A percentile compares a stretch with the other conserved stretches of the same genome.
These are phyloP conservation scores for Hemicrepidius hirtus DNA, from an alignment of 2,888 invertebrate species.

Conservation along the genomic window DNA sequence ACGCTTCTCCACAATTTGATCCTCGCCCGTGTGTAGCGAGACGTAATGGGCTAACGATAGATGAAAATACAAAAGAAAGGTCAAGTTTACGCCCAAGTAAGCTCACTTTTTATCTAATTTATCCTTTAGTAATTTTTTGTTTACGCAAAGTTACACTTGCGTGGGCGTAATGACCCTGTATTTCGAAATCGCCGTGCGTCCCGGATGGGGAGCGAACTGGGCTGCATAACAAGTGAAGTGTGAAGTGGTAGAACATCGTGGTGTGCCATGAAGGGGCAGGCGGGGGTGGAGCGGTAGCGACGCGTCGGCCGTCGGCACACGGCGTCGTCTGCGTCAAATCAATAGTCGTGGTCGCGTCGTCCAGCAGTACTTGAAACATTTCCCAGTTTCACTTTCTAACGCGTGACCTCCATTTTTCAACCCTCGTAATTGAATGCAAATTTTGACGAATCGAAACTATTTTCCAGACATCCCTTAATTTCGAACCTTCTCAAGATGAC, in stretches of 20 bases:
- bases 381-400: constrained; percentile 45
- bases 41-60: constrained; percentile 30
- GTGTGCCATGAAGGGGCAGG: constrained; percentile 48
- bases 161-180: constrained; percentile 38
- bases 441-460: constrained; percentile 2
- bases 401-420: constrained; percentile 37
- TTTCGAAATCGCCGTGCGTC: constrained; percentile 35
- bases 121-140: constrained; percentile 45
- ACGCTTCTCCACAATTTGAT: constrained; percentile 31
- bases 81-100: constrained; percentile 51
- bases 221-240: constrained; percentile 52
- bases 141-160: constrained; percentile 45
- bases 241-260: constrained; percentile 51
- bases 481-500: neutral
- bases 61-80: constrained; percentile 47
- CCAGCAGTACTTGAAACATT: constrained; percentile 47
- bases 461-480: constrained; percentile 16
- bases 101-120: constrained; percentile 41
- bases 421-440: constrained; percentile 19
- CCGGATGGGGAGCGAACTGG: constrained; percentile 41
- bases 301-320: constrained; percentile 56
- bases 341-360: constrained; percentile 54
- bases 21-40: constrained; percentile 29
- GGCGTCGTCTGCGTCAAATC: constrained; percentile 58
- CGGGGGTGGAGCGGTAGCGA: constrained; percentile 55